These are phyloP conservation scores for Apaloderma vittatum DNA, from an alignment of 2,113 vertebrate species.

Conservation along the genomic window DNA sequence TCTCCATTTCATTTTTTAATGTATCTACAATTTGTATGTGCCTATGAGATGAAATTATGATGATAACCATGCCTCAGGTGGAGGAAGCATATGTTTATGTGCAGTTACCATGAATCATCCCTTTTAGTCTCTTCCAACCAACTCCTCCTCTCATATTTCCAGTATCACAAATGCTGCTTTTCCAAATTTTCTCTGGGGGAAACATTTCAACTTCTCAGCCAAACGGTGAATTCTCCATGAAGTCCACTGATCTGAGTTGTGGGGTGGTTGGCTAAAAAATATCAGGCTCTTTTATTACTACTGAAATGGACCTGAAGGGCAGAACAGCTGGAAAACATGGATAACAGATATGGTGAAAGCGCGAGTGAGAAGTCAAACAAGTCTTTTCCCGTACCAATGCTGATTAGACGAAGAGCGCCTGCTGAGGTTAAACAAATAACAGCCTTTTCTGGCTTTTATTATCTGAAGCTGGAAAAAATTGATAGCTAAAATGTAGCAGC, in stretches of 20 bases:
- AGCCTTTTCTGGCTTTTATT: not conserved
- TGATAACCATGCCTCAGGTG: not conserved
- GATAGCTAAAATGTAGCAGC: not conserved
- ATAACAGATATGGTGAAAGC: not conserved
- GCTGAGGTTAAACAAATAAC: not conserved
- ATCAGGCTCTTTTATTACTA: not conserved
- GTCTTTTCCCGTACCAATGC: not conserved
- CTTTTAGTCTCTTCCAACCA: not conserved
- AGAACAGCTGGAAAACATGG: slow-evolving; percentile 3
- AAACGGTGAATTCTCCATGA: not conserved
- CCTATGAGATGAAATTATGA: not conserved
- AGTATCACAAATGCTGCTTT: not conserved
- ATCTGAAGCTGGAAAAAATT: not conserved
- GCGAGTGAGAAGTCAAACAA: not conserved
- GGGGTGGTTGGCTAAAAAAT: not conserved
- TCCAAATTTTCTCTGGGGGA: not conserved
- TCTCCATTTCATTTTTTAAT: not conserved
- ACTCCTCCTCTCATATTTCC: not conserved
- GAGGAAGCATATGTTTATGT: not conserved
- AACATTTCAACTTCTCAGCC: not conserved
- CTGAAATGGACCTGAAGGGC: not conserved
- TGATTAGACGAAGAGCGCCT: not conserved
- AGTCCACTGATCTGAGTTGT: not conserved
- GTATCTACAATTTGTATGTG: not conserved
- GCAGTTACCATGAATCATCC: not conserved